Evolutionary conservation across 1,140 invertebrate species (phyloP), one percentile per base, ranked within the genome.

Genomic region (Pseudomyrmex concolor): DNA sequence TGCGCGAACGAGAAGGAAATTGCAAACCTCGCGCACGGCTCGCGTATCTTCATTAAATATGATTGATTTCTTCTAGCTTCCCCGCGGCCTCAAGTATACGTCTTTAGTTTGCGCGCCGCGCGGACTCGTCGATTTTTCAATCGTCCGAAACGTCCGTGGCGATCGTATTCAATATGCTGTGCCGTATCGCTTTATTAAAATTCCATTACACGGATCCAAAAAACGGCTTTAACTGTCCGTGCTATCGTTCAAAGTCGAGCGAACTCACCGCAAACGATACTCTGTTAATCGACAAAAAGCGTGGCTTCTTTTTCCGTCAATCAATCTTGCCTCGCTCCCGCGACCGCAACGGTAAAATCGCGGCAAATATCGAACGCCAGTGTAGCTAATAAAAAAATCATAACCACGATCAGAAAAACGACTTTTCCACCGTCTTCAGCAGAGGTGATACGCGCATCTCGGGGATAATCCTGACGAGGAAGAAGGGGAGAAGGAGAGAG

Each of bases 181-280:
- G 0, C 34, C 73, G 66, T 71, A 80, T 80, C 54, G 66, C 73
- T 87, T 86, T 77, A 84, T 86, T 86, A 86, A 84, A 82, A 84
- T 86, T 87, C 73, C 67, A 66, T 59, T 55, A 66, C 48, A 72
- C 66, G 54, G 34, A 19, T 19, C 76, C 54, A 59, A 80, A 80
- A 80, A 80, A 71, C 73, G 50, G 57, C 9, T 57, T 62, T 67
- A 77, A 64, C 83, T 57, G 76, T 57, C 45, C 64, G 64, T 48
- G 54, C 64, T 43, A 70, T 70, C 76, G 76, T 70, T 59, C 76
- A 80, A 71, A 80, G 76, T 59, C 66, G 66, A 17, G 19, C 62
- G n/a, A 66, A 10, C 15, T 9, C n/a, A 2, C 73, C 45, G 63
- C 62, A 50, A 63, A 64, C 59, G 73, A 66, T 77, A 66, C 45